phyloP scores from a whole-genome alignment of 1,140 invertebrate genomes.

The Dinoponera quadriceps region DNA sequence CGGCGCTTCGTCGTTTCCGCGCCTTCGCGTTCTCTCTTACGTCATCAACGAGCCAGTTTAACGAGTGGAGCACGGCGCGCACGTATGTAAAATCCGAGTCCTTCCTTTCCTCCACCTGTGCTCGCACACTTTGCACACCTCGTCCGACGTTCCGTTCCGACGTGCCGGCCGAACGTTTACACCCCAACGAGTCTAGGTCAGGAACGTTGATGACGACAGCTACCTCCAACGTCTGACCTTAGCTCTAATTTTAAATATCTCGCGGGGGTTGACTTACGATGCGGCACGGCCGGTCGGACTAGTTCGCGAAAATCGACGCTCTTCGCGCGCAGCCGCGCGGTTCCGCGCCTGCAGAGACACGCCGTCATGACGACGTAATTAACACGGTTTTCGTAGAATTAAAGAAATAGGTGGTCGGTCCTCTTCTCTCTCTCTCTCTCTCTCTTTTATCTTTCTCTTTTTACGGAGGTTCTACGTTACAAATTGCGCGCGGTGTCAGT shows the following conservation, averaged over 20 bases:
- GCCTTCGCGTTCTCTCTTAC: not conserved
- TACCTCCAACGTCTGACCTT: constrained; percentile 67
- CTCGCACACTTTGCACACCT: constrained; percentile 18
- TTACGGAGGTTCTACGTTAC: no score
- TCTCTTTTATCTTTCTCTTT: no score
- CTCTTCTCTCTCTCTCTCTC: no score
- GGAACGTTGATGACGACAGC: constrained; percentile 70
- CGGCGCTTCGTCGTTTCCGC: not conserved
- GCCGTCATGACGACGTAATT: no score
- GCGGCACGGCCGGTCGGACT: not conserved
- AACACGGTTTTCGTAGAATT: no score
- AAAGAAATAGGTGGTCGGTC: no score
- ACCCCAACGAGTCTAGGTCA: constrained; percentile 69
- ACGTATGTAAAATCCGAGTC: constrained; percentile 47
- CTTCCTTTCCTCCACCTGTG: constrained; percentile 50
- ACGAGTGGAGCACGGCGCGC: not conserved
- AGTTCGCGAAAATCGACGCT: constrained; percentile 41
- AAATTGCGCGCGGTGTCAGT: no score
- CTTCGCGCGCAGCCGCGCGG: no score
- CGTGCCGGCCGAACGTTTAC: constrained; percentile 57
- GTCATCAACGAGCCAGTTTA: constrained; percentile 31
- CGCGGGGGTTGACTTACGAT: constrained; percentile 1
- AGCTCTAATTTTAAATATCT: constrained; percentile 67
- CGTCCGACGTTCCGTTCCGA: constrained; percentile 54
- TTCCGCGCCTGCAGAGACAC: no score